phyloP scores from a whole-genome alignment of 2,888 invertebrate species.

The Caenorhabditis becei region DNA sequence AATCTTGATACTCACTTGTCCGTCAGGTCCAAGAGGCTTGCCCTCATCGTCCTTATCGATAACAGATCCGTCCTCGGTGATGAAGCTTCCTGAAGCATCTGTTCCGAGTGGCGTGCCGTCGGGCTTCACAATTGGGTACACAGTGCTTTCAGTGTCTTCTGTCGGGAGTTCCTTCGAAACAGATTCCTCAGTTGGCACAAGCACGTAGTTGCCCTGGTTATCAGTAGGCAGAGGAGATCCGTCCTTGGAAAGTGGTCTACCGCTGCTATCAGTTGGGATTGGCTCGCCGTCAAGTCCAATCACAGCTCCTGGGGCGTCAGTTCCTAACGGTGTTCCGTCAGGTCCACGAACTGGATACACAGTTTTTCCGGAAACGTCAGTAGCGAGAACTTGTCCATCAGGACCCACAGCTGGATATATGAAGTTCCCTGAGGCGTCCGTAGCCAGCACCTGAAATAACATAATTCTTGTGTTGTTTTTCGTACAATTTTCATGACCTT shows the following conservation, averaged over 20 bases:
- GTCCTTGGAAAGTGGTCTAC: conserved; percentile 58
- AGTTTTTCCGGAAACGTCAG: conserved; percentile 44
- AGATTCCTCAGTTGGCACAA: conserved; percentile 11
- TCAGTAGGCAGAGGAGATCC: conserved; percentile 71
- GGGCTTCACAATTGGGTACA: conserved; percentile 60
- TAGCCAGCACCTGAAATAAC: too few species aligned
- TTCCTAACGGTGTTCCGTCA: conserved; percentile 62
- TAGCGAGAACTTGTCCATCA: conserved; percentile 61
- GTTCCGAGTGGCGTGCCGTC: conserved; percentile 65
- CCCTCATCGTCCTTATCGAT: conserved; percentile 53
- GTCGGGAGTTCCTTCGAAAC: conserved; percentile 36
- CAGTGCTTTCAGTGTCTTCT: conserved; percentile 19
- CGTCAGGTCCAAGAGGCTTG: conserved; percentile 50
- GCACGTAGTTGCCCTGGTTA: conserved; percentile 50
- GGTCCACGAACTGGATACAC: conserved; percentile 53
- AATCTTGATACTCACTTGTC: conserved; percentile 8
- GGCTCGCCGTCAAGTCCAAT: conserved; percentile 64
- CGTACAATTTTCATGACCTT: too few species aligned
- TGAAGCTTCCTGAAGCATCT: conserved; percentile 40
- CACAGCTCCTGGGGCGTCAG: conserved; percentile 53
- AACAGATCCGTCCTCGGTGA: conserved; percentile 14
- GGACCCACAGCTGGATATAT: conserved; percentile 61
- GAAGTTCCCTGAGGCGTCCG: conserved; percentile 64
- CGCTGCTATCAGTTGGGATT: conserved; percentile 66
- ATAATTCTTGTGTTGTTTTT: too few species aligned